phyloP scores from a whole-genome alignment of 2,797 vertebrate genomes.

The Vultur gryphus region DNA sequence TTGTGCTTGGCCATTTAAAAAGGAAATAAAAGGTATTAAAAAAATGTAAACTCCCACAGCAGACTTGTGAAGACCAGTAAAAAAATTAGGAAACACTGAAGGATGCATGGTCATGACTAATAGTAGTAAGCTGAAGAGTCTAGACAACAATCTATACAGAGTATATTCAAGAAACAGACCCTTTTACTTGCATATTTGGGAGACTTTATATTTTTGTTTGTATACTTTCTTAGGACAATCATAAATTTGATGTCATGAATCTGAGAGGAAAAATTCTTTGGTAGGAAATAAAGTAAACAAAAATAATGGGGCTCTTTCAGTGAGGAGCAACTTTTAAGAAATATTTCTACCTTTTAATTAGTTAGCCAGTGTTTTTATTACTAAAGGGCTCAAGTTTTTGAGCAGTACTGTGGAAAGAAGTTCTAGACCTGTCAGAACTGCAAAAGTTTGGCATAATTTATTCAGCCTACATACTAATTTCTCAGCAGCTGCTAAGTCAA shows the following conservation, averaged over 20 bases:
- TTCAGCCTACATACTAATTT: not conserved
- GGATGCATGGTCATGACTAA: not conserved
- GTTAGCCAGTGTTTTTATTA: not conserved
- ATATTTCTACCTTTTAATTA: not conserved
- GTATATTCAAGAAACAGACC: not conserved
- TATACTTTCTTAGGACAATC: not conserved
- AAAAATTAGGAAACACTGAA: not conserved
- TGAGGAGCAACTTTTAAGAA: not conserved
- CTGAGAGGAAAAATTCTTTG: not conserved
- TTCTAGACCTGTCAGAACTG: not conserved
- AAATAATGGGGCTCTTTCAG: not conserved
- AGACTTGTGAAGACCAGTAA: not conserved
- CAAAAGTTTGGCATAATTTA: not conserved
- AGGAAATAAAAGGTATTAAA: not conserved
- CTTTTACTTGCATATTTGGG: not conserved
- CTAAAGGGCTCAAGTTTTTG: not conserved
- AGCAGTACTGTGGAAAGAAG: not conserved
- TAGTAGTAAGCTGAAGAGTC: not conserved
- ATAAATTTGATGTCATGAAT: not conserved
- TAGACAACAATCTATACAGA: not conserved
- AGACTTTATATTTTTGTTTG: not conserved
- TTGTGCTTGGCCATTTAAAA: not conserved
- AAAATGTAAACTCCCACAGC: not conserved
- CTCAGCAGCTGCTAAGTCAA: not conserved
- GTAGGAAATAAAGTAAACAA: not conserved